Evolutionary conservation across 2,888 invertebrate genomes (phyloP).

Genomic region (Lasioglossum morio): DNA sequence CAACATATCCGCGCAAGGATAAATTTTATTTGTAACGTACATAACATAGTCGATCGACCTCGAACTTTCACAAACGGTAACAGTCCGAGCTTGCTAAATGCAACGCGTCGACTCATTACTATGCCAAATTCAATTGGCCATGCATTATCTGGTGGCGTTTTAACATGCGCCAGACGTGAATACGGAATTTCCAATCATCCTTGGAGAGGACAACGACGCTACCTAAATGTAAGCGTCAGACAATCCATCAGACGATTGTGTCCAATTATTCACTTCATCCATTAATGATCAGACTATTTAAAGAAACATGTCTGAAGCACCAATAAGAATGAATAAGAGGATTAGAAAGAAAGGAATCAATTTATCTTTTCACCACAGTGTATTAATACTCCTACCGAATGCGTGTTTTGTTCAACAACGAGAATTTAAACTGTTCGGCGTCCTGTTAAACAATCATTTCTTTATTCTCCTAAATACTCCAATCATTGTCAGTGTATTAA

Average conservation of each 20-base stretch:
- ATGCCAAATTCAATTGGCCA: not conserved
- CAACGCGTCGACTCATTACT: not conserved
- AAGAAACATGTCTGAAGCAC: not conserved
- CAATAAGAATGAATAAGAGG: not conserved
- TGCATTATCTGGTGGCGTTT: not conserved
- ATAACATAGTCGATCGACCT: not conserved
- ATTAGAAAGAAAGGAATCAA: not conserved
- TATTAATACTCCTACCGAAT: not conserved
- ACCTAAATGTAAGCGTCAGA: not conserved
- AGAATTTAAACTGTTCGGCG: not conserved
- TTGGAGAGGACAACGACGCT: slow-evolving; percentile 12
- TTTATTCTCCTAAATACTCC: not conserved
- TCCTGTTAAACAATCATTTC: not conserved
- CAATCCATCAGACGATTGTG: not conserved
- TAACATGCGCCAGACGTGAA: slow-evolving; percentile 9
- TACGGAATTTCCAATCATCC: slow-evolving; percentile 7
- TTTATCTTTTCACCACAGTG: not conserved
- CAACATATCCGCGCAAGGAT: not conserved
- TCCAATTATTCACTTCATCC: not conserved
- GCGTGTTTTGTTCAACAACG: no score
- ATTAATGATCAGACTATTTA: not conserved
- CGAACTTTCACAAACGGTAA: not conserved
- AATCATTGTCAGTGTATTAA: not conserved
- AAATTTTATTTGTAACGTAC: not conserved
- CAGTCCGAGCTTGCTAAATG: not conserved